Evolutionary conservation across 1,140 invertebrate species (phyloP).

Genomic region (Dendrolimus kikuchii): DNA sequence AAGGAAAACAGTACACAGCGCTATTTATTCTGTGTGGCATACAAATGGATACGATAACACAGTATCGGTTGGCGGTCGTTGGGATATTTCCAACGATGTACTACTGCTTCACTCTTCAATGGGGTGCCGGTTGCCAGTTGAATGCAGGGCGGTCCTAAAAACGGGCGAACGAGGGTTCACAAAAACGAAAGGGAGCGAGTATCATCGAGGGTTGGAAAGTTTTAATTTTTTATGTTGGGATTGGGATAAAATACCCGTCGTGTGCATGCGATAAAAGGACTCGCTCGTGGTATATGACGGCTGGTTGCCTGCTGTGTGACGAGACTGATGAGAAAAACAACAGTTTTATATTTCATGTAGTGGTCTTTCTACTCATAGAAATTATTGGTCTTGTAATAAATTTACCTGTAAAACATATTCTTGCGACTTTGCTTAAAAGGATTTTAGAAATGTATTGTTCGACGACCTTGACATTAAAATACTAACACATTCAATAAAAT

Average conservation of each 20-base stretch:
- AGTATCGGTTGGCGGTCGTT: conserved; percentile 15
- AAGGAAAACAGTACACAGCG: conserved; percentile 4
- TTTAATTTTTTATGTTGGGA: conserved; percentile 37
- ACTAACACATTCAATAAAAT: too few species aligned
- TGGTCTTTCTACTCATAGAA: too few species aligned
- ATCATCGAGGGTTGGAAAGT: conserved; percentile 24
- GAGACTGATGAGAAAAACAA: not conserved
- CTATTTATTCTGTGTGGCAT: conserved; percentile 6
- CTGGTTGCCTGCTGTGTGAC: conserved; percentile 13
- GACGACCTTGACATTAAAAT: too few species aligned
- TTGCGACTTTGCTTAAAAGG: too few species aligned
- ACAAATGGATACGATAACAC: conserved; percentile 16
- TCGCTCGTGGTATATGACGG: conserved; percentile 3
- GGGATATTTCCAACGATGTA: conserved; percentile 19
- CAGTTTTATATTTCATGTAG: not conserved
- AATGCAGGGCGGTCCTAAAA: conserved; percentile 23
- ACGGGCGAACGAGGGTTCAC: conserved; percentile 20
- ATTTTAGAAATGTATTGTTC: too few species aligned
- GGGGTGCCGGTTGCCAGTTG: conserved; percentile 21
- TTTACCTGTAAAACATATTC: too few species aligned
- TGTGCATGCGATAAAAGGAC: conserved; percentile 7
- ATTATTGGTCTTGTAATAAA: too few species aligned
- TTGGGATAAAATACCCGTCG: conserved; percentile 8
- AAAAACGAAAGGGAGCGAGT: conserved; percentile 46
- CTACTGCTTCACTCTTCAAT: conserved; percentile 15